Base-by-base conservation (phyloP, 2,888 invertebrate genomes). In the Stratiomys singularior region DNA sequence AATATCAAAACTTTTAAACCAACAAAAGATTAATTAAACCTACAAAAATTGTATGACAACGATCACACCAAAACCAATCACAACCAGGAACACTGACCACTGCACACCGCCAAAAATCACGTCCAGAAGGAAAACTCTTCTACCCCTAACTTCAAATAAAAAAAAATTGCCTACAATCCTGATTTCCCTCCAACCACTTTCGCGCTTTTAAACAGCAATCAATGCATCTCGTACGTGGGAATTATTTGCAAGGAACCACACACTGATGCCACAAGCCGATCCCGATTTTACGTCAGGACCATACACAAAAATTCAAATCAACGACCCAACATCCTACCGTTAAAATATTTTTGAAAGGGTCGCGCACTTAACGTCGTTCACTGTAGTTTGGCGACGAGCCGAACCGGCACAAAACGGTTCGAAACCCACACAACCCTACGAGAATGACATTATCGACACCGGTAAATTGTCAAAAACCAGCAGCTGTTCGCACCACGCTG, bases 81-180 rank as follows among this genome's bases (percentile, higher is more conserved):
- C 52, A 18, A 52, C 37, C 52, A 52, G 52, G 13, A 27, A 13
- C 28, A 7, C 27, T 63, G 25, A 63, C 63, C 18, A 30, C 30
- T 56, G 18, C 56, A 74, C 74, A 44, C 74, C 74, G 74, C 74
- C 74, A 74, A 74, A 74, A 74, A 74, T 74, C 58, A 60, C 30
- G 25, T 25, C 30, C 58, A 58, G 60, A 37, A 74, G 37, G 74
- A 74, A 52, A 11, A 5, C 21, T 37, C 72, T 58, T 60, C 74
- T n/a, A n/a, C 58, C 52, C 47, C 47, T 69, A 25, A 52, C 69
- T 52, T 69, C 23, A 18, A 21, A 21, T n/a, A 3, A 13, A 25
- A 63, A 23, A 1, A 27, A 15, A 27, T 27, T 25, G n/a, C n/a
- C n/a, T n/a, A n/a, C n/a, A 63, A 63, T 27, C 67, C 21, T 46